Percentiles rank a stretch among this genome's conserved stretches.
Conservation (phyloP, 2,888 invertebrate species). For the Andrena flavipes region DNA sequence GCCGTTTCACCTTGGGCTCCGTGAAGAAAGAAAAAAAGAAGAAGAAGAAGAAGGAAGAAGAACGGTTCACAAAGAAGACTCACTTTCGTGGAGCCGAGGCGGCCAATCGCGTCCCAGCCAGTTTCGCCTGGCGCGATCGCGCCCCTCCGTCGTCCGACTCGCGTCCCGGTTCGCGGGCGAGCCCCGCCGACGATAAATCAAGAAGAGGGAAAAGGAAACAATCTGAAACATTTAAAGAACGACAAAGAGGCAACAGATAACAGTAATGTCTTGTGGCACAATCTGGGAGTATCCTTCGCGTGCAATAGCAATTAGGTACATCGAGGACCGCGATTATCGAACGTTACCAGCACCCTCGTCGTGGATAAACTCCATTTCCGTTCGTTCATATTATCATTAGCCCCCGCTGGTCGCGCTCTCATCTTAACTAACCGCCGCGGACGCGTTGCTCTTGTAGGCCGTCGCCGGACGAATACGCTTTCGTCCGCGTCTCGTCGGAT, state of each 20-base stretch:
- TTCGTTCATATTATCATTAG: conserved; percentile 10
- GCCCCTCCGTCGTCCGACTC: neutral
- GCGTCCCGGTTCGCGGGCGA: conserved; percentile 28
- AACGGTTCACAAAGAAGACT: too few species aligned
- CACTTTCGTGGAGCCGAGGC: too few species aligned
- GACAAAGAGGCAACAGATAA: conserved; percentile 78
- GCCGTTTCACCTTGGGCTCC: neutral
- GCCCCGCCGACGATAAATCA: conserved; percentile 34
- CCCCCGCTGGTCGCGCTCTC: conserved; percentile 5
- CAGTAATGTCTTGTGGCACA: conserved; percentile 79
- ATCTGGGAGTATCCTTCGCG: conserved; percentile 74
- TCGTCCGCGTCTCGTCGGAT: conserved; percentile 10
- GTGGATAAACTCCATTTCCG: conserved; percentile 33
- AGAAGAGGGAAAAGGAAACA: conserved; percentile 35
- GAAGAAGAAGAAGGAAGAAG: too few species aligned
- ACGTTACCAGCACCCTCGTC: conserved; percentile 50
- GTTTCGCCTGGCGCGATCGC: neutral
- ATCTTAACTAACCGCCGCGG: conserved; percentile 27
- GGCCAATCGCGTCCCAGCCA: neutral
- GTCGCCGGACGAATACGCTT: conserved; percentile 44
- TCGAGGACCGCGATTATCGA: conserved; percentile 64
- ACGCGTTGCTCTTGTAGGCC: conserved; percentile 57
- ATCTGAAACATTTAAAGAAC: conserved; percentile 65
- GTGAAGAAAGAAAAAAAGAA: too few species aligned
- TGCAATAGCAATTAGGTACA: conserved; percentile 73